A percentile compares a stretch with the other conserved stretches of the same genome.
Evolutionary conservation across 2,113 vertebrate species (phyloP).

Genomic region (Ophthalmolycus amberensis): DNA sequence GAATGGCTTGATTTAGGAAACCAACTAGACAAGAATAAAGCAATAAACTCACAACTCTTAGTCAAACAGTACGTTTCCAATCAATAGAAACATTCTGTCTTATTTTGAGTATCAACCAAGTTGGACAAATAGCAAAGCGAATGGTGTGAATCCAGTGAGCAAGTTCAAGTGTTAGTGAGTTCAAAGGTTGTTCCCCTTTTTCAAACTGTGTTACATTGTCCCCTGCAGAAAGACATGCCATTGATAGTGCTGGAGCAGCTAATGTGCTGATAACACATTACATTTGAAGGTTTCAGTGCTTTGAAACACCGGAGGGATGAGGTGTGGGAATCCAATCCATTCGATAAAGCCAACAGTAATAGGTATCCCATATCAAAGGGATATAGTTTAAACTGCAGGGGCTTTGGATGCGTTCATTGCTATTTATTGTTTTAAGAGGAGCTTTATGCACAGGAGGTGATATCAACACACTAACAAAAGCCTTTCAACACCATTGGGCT

Average conservation of each 20-base stretch:
- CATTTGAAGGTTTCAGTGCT: slow-evolving; percentile 74
- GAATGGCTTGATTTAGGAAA: neutral
- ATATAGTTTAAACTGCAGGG: slow-evolving; percentile 77
- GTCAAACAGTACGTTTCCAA: neutral
- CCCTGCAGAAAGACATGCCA: slow-evolving; percentile 50
- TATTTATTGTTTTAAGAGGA: slow-evolving; percentile 84
- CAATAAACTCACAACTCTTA: neutral
- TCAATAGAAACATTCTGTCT: neutral
- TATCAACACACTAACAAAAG: slow-evolving; percentile 78
- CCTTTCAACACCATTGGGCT: slow-evolving; percentile 80
- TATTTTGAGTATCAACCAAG: neutral
- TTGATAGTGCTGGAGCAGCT: slow-evolving; percentile 60
- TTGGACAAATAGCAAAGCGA: neutral
- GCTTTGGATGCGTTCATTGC: slow-evolving; percentile 77
- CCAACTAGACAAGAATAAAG: neutral
- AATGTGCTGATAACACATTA: slow-evolving; percentile 76
- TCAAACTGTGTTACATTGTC: slow-evolving; percentile 52
- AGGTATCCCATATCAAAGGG: slow-evolving; percentile 83
- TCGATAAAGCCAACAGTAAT: slow-evolving; percentile 82
- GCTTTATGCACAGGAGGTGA: slow-evolving; percentile 81
- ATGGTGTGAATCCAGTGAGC: slow-evolving; percentile 3
- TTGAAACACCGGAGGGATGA: slow-evolving; percentile 74
- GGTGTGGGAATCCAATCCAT: slow-evolving; percentile 79
- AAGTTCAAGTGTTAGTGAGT: slow-evolving; percentile 23
- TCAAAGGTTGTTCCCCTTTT: slow-evolving; percentile 52